These are phyloP conservation scores for Drosophila ohnishii DNA, from an alignment of 1,140 invertebrate genomes.

Conservation along the genomic window DNA sequence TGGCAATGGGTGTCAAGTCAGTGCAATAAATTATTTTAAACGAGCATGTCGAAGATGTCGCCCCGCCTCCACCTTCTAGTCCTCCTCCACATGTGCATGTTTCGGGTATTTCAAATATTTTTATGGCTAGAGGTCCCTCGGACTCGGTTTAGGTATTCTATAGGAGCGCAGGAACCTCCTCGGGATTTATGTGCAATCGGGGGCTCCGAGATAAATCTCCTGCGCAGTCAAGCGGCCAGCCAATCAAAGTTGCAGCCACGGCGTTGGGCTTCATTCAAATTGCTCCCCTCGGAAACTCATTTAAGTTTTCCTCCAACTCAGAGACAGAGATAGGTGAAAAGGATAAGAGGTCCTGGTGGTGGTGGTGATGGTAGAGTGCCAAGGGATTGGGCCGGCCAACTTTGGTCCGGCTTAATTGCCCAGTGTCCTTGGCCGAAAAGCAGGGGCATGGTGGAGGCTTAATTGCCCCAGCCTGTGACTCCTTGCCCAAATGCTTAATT, in stretches of 20 bases:
- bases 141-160: constrained; percentile 49
- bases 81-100: constrained; percentile 29
- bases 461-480: constrained; percentile 59
- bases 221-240: constrained; percentile 51
- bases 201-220: constrained; percentile 63
- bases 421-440: constrained; percentile 62
- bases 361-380: constrained; percentile 20
- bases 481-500: constrained; percentile 71
- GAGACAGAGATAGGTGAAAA: constrained; percentile 72
- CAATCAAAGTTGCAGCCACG: constrained; percentile 65
- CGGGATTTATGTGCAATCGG: constrained; percentile 58
- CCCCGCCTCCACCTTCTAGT: background rate
- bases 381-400: constrained; percentile 60
- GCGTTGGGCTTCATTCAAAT: constrained; percentile 61
- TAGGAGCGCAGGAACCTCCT: constrained; percentile 13
- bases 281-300: constrained; percentile 67
- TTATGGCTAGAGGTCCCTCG: constrained; percentile 53
- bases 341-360: constrained; percentile 58
- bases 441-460: constrained; percentile 46
- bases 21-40: constrained; percentile 83
- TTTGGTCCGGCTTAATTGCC: constrained; percentile 78
- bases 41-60: constrained; percentile 77
- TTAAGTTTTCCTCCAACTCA: constrained; percentile 59
- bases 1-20: constrained; percentile 74
- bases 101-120: constrained; percentile 63